These are phyloP conservation scores for Gymnogyps californianus DNA, from an alignment of 2,113 vertebrate genomes.

Conservation along the genomic window DNA sequence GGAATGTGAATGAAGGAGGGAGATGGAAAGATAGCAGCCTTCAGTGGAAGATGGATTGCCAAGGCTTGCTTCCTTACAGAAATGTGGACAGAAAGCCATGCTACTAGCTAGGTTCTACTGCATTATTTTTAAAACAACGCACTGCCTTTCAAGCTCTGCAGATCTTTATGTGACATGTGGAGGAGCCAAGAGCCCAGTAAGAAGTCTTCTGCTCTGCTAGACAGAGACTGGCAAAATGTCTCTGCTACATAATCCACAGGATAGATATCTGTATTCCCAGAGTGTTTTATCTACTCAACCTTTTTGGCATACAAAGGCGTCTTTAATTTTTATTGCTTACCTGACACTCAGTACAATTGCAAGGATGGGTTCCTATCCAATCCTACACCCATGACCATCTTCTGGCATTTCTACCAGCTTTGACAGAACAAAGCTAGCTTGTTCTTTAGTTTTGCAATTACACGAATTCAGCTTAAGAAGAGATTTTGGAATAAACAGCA, in stretches of 20 bases:
- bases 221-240: neutral
- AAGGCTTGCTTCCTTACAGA: neutral
- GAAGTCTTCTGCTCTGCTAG: neutral
- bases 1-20: neutral
- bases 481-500: neutral
- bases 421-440: neutral
- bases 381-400: neutral
- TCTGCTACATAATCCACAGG: neutral
- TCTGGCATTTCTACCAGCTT: neutral
- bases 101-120: neutral
- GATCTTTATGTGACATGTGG: neutral
- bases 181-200: neutral
- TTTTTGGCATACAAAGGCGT: neutral
- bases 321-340: neutral
- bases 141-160: neutral
- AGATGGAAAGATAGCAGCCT: neutral
- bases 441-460: neutral
- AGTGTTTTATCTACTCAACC: neutral
- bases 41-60: neutral
- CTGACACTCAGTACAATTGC: neutral
- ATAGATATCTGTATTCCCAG: neutral
- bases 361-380: neutral
- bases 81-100: neutral
- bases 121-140: neutral
- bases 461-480: neutral